Percentiles rank a stretch among this genome's conserved stretches.
phyloP scores from a whole-genome alignment of 1,140 invertebrate species.

The Diorhabda sublineata region DNA sequence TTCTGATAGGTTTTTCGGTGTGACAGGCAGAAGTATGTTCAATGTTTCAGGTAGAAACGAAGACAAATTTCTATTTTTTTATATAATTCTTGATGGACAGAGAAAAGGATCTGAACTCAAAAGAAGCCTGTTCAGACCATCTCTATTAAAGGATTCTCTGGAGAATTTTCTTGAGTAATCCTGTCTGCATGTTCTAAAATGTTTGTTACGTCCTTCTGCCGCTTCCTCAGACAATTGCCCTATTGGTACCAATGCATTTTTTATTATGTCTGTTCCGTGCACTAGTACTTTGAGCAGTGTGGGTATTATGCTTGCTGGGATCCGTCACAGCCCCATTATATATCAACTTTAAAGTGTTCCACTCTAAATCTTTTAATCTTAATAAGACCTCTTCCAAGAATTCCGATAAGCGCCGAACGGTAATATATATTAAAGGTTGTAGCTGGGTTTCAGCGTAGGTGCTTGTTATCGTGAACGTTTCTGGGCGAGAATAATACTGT shows the following conservation, averaged over 20 bases:
- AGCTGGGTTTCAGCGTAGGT: conserved; percentile 37
- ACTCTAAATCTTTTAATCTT: neutral
- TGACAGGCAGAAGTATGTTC: neutral
- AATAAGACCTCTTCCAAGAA: conserved; percentile 30
- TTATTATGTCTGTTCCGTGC: conserved; percentile 28
- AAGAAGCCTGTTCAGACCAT: conserved; percentile 32
- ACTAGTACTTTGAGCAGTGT: conserved; percentile 42
- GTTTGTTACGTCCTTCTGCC: conserved; percentile 26
- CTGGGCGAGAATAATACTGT: conserved; percentile 35
- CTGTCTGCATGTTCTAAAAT: conserved; percentile 24
- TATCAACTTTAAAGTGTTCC: neutral
- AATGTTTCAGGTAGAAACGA: conserved; percentile 1
- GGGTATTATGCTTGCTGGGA: conserved; percentile 4
- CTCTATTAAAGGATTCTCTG: conserved; percentile 28
- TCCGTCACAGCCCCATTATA: neutral
- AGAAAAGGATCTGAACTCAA: conserved; percentile 33
- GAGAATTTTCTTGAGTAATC: conserved; percentile 32
- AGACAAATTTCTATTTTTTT: conserved; percentile 1
- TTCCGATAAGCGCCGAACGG: conserved; percentile 31
- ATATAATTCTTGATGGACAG: conserved; percentile 7
- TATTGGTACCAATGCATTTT: conserved; percentile 34
- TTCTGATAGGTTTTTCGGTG: neutral
- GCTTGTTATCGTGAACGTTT: conserved; percentile 32
- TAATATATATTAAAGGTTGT: conserved; percentile 40
- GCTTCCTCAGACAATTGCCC: conserved; percentile 31